Evolutionary conservation across 2,888 invertebrate genomes (phyloP), one percentile per base, ranked within the genome.

Genomic region (Cerastis leucographa): DNA sequence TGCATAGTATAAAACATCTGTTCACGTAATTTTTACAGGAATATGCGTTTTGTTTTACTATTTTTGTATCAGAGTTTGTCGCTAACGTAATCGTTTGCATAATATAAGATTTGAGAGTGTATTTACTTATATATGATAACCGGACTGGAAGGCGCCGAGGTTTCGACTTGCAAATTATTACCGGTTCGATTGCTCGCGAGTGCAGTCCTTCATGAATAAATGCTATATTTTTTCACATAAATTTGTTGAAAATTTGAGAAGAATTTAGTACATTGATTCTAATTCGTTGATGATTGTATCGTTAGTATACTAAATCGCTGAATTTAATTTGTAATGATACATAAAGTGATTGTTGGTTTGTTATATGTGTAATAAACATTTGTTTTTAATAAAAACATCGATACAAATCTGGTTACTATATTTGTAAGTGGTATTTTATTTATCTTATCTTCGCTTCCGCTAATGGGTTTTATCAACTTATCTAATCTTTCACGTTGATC

Each of bases 401-500:
- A 81, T 72, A 78, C 66, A 85, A 85, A 85, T 82, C 78, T 82
- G 80, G 85, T 81, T 79, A 80, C 74, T 87, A 85, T 87, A 76
- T 87, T 88, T 78, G 76, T 80, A 88, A 79, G 65, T 71, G 56
- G 76, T 9, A 67, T 87, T 87, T 87, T 81, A 88, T 88, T 88
- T 83, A 72, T 46, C 51, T 69, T 81, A 67, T 71, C 35, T 65
- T 71, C 64, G 44, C 64, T 76, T 66, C 56, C 74, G 68, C 51
- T 69, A 22, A 14, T 64, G 35, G 64, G 25, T 35, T 29, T 49
- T 65, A 68, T 72, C 68, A 44, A 59, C 35, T 67, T 66, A 70
- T 71, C 74, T 84, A 42, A 73, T 79, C 66, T 67, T 25, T 46
- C 51, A 65, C 69, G 59, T 74, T 75, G 66, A 84, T 84, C 66